These are phyloP conservation scores for Sebastes melanostomus DNA, from an alignment of 2,797 vertebrate species.

Conservation along the genomic window DNA sequence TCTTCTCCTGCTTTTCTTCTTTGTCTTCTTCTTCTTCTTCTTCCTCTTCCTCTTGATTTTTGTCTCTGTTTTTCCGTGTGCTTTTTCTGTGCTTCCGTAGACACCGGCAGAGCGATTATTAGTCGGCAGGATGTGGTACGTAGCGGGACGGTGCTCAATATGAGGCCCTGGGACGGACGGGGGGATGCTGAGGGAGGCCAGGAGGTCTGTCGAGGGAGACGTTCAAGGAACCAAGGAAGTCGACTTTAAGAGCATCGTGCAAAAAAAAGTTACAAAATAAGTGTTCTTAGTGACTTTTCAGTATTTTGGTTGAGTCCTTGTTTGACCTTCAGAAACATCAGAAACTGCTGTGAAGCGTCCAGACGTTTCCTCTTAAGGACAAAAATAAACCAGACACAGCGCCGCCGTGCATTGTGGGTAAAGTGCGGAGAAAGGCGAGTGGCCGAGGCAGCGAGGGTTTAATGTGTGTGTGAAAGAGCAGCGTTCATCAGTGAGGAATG, in stretches of 20 bases:
- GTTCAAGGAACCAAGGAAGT: too few relatives aligned
- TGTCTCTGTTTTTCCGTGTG: not conserved
- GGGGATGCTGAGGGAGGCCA: not conserved
- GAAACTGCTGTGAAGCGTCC: not conserved
- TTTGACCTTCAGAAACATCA: not conserved
- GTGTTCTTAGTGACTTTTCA: too few relatives aligned
- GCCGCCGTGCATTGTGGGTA: not conserved
- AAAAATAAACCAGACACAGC: not conserved
- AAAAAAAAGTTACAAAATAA: too few relatives aligned
- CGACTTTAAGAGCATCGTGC: too few relatives aligned
- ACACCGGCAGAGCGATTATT: constrained; percentile 9
- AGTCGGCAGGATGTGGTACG: constrained; percentile 1
- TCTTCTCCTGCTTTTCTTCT: too few relatives aligned
- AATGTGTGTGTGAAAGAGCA: not conserved
- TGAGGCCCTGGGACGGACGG: not conserved
- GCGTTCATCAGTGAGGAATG: not conserved
- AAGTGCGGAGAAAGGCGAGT: not conserved
- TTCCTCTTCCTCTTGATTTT: not conserved
- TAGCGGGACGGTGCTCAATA: not conserved
- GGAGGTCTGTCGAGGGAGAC: not conserved
- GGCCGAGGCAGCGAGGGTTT: not conserved
- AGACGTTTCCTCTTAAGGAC: not conserved
- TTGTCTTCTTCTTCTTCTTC: too few relatives aligned
- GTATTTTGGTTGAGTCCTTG: not conserved
- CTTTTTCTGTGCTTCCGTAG: constrained; percentile 28